A percentile compares a stretch with the other conserved stretches of the same genome.
phyloP scores from a whole-genome alignment of 2,113 vertebrate genomes.

The Sylvia atricapilla region DNA sequence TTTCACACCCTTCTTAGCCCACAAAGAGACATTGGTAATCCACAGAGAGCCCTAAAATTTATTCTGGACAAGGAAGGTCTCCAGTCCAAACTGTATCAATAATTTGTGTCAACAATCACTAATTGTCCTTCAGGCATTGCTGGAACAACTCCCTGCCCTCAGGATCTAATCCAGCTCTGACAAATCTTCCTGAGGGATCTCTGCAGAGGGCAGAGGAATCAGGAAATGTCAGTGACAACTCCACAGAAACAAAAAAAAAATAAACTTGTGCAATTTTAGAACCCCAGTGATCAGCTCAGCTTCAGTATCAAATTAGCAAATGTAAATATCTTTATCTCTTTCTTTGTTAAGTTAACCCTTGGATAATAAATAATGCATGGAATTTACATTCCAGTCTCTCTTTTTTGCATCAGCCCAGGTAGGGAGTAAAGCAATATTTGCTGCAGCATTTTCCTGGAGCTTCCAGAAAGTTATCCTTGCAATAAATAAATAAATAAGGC shows the following conservation, averaged over 20 bases:
- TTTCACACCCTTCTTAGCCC: not conserved
- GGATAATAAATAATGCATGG: not conserved
- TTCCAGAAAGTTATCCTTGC: not conserved
- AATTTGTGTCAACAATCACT: not conserved
- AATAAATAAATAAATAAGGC: slow-evolving; percentile 18
- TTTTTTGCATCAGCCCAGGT: not conserved
- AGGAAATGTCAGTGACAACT: not conserved
- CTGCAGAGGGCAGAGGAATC: not conserved
- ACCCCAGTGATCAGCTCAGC: not conserved
- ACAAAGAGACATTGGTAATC: not conserved
- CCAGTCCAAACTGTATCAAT: not conserved
- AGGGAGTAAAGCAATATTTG: not conserved
- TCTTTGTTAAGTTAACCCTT: not conserved
- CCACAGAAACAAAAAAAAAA: not conserved
- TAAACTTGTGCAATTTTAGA: not conserved
- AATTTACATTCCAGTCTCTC: not conserved
- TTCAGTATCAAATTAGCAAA: not conserved
- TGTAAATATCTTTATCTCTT: not conserved
- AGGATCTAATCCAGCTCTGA: not conserved
- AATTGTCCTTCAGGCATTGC: not conserved
- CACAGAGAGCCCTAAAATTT: not conserved
- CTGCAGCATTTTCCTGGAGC: not conserved
- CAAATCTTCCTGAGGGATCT: not conserved
- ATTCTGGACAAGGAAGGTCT: rapidly evolving
- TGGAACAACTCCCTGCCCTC: not conserved